Evolutionary conservation across 2,888 invertebrate genomes (phyloP).

Genomic region (Xestoiulus laeticollis): DNA sequence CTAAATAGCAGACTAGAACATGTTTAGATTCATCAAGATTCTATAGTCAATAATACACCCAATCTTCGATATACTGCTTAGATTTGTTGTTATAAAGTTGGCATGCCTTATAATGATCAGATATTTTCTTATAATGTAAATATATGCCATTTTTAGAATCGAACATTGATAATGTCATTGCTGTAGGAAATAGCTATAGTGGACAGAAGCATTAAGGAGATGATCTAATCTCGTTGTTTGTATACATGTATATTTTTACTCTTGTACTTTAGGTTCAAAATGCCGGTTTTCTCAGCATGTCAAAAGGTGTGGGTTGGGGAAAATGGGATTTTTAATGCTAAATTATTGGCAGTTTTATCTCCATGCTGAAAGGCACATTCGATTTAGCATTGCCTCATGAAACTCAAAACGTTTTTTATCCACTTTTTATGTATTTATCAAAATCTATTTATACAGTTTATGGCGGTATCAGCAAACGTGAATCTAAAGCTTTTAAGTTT

Average conservation of each 20-base stretch:
- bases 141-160: background rate
- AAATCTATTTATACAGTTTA: conserved; percentile 31
- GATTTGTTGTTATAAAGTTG: too few species aligned
- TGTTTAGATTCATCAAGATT: background rate
- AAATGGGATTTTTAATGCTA: conserved; percentile 31
- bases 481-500: conserved; percentile 43
- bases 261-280: background rate
- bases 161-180: background rate
- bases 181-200: too few species aligned
- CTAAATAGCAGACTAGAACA: too few species aligned
- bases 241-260: background rate
- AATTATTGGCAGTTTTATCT: conserved; percentile 43
- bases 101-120: background rate
- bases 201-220: background rate
- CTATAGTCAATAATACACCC: too few species aligned
- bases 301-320: conserved; percentile 20
- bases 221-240: background rate
- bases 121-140: too few species aligned
- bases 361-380: conserved; percentile 4
- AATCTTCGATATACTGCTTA: too few species aligned
- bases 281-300: background rate
- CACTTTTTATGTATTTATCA: conserved; percentile 27
- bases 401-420: conserved; percentile 29
- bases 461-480: conserved; percentile 4
- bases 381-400: conserved; percentile 3